Base-by-base conservation (phyloP, 2,888 invertebrate genomes). In the Lithophane leautieri region DNA sequence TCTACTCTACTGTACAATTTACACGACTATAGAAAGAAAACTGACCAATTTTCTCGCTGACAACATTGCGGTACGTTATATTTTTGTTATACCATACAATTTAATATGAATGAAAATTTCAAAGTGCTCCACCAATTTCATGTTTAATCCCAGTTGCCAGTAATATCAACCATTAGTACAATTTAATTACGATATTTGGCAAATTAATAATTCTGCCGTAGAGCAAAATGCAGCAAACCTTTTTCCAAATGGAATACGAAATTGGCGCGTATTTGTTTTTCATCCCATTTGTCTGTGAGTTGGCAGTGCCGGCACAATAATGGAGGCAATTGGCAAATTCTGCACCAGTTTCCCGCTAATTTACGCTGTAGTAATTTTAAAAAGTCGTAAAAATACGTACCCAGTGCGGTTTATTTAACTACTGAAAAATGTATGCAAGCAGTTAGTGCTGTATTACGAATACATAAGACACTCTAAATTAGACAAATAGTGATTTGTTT, bases 261-360 rank as follows among this genome's bases (percentile, higher is more conserved):
- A 79, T 76, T 74, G 67, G 61, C 58, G 47, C 44, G 44, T 70
- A 80, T 84, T 76, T 82, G 76, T 71, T 74, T 85, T 78, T 65
- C 72, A 78, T 73, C 61, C 58, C 65, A 75, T 83, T 83, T 81
- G 67, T 78, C 70, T 73, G 70, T 70, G 61, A 69, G 40, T 70
- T 78, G 74, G 78, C 66, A 78, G 54, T 44, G 54, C 75, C n/a
- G 72, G 73, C 34, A 65, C 52, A 62, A 58, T 77, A 79, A 76
- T 67, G 79, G 77, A 66, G 80, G 63, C 54, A 77, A 82, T 78
- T 79, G 73, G 66, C 62, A 73, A 73, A 82, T 62, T 73, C 67
- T 52, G 63, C 72, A 73, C 70, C 70, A 70, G 69, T 68, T 84
- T 72, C 67, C 63, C 69, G 70, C 78, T 78, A 70, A 80, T 70